A percentile compares a stretch with the other conserved stretches of the same genome.
Conservation (phyloP, 2,113 vertebrate species). For the Scolopax mira region DNA sequence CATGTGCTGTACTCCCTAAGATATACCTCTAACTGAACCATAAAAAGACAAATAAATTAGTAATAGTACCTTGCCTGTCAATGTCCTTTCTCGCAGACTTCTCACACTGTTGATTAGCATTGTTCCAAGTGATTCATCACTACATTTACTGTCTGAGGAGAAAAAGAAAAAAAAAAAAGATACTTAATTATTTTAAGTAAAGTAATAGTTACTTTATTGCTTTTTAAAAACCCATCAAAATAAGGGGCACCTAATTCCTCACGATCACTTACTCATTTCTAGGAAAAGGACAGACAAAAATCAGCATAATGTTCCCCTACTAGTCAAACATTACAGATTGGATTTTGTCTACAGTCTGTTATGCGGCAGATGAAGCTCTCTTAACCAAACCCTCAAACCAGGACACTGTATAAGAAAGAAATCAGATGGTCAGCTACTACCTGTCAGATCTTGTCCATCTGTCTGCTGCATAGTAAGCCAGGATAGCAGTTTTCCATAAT, state of each 20-base stretch:
- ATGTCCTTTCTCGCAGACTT: conserved; percentile 68
- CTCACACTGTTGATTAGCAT: conserved; percentile 69
- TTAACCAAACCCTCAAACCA: neutral
- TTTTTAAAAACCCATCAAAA: conserved; percentile 32
- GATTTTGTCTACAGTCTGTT: neutral
- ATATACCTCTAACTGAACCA: conserved; percentile 80
- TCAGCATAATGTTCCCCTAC: conserved; percentile 54
- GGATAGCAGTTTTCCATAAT: neutral
- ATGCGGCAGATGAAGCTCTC: neutral
- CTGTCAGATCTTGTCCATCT: neutral
- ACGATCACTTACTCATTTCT: neutral
- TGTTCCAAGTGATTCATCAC: conserved; percentile 63
- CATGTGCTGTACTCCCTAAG: conserved; percentile 75
- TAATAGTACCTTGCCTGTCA: conserved; percentile 86
- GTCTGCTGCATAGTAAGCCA: neutral
- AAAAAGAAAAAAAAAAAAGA: neutral
- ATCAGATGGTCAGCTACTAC: neutral
- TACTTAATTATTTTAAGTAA: conserved; percentile 12
- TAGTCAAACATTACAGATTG: conserved; percentile 31
- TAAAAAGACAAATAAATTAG: conserved; percentile 90
- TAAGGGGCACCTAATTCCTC: neutral
- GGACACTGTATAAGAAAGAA: neutral
- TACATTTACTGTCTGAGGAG: conserved; percentile 23
- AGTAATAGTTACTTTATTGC: no score
- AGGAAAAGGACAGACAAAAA: conserved; percentile 52